These are phyloP conservation scores for Cotesia congregata DNA, from an alignment of 2,888 invertebrate species.

Conservation along the genomic window DNA sequence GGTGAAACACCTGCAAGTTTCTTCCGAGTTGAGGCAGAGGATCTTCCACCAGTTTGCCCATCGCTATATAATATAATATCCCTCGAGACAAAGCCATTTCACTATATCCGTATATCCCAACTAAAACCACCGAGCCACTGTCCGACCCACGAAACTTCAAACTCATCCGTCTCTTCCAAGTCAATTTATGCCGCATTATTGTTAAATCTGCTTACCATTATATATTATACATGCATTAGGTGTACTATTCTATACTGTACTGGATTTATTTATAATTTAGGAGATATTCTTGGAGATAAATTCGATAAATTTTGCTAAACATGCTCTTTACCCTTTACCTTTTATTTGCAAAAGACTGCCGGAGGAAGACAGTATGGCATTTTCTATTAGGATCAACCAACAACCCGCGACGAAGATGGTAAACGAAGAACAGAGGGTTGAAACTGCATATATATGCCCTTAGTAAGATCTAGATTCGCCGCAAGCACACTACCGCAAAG, in stretches of 20 bases:
- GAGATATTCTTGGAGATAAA: neutral
- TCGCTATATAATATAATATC: neutral
- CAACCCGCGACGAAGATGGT: slow-evolving; percentile 7
- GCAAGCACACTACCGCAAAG: slow-evolving; percentile 34
- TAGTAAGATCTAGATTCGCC: slow-evolving; percentile 34
- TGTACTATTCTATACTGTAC: no score
- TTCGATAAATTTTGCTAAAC: neutral
- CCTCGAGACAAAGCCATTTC: neutral
- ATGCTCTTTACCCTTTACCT: neutral
- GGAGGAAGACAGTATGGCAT: slow-evolving; percentile 4
- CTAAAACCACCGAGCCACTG: neutral
- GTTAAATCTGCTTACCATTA: neutral
- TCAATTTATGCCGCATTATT: neutral
- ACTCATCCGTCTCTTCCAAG: neutral
- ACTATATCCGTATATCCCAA: neutral
- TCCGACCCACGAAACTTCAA: neutral
- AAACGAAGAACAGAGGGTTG: slow-evolving; percentile 13
- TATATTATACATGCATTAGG: no score
- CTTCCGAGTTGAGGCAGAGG: neutral
- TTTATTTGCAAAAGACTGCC: slow-evolving; percentile 6
- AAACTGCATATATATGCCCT: neutral
- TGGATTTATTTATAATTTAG: no score
- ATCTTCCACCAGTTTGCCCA: neutral
- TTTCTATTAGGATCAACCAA: slow-evolving; percentile 28
- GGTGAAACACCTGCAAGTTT: slow-evolving; percentile 12